A percentile compares a stretch with the other conserved stretches of the same genome.
phyloP scores from a whole-genome alignment of 2,888 invertebrate genomes.

The Ophion slaviceki region DNA sequence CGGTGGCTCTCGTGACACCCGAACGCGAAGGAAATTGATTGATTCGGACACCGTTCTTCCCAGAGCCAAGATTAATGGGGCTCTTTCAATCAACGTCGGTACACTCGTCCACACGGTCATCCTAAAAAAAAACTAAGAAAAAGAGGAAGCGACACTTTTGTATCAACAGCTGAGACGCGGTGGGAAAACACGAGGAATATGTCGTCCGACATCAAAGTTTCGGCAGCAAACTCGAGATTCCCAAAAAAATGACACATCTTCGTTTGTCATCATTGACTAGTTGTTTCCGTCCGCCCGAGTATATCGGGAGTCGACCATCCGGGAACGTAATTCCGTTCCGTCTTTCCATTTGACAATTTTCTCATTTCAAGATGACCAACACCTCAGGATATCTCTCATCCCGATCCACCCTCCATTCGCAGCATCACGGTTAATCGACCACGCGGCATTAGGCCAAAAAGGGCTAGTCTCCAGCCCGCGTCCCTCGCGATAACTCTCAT shows the following conservation, averaged over 20 bases:
- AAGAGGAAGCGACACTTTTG: not conserved
- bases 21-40: constrained; percentile 46
- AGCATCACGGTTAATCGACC: no score
- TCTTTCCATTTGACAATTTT: no score
- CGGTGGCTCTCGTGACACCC: constrained; percentile 19
- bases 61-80: constrained; percentile 41
- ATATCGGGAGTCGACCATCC: no score
- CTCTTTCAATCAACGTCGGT: constrained; percentile 43
- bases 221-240: no score
- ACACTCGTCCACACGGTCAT: not conserved
- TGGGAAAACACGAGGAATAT: not conserved
- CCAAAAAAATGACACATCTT: no score
- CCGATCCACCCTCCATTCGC: no score
- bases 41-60: constrained; percentile 39
- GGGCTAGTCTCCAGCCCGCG: not conserved
- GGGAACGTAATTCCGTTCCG: no score
- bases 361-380: no score
- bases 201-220: no score
- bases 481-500: not conserved
- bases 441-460: not conserved
- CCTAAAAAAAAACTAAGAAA: not conserved
- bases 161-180: not conserved
- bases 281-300: no score
- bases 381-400: no score
- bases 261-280: no score